phyloP scores from a whole-genome alignment of 1,140 invertebrate genomes.

The Monomorium pharaonis region DNA sequence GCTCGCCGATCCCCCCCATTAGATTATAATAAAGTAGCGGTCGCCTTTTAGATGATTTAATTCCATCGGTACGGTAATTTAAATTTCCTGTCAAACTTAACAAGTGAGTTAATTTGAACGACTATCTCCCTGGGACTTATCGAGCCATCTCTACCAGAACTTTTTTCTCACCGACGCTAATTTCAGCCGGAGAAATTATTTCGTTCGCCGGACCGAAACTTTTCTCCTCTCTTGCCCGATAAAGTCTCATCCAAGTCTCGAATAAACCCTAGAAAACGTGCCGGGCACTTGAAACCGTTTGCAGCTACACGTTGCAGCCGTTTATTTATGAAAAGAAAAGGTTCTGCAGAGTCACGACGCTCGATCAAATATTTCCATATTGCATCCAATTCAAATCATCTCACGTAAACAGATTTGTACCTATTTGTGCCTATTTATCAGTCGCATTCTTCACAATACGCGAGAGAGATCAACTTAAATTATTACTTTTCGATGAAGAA shows the following conservation, averaged over 20 bases:
- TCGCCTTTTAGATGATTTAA: constrained; percentile 42
- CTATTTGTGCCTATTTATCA: neutral
- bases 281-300: neutral
- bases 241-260: constrained; percentile 18
- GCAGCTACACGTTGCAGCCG: neutral
- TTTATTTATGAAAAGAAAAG: constrained; percentile 10
- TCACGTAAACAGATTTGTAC: neutral
- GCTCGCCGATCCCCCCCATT: neutral
- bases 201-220: constrained; percentile 19
- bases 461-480: constrained; percentile 11
- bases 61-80: constrained; percentile 53
- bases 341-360: neutral
- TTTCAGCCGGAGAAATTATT: constrained; percentile 51
- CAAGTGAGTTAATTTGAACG: constrained; percentile 58
- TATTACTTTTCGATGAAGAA: neutral
- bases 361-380: neutral
- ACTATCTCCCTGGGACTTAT: constrained; percentile 44
- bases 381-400: neutral
- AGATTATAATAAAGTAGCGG: constrained; percentile 34
- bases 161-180: constrained; percentile 48
- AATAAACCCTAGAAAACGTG: constrained; percentile 17
- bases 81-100: constrained; percentile 63
- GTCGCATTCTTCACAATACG: neutral
- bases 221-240: constrained; percentile 12
- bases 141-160: neutral